These are phyloP conservation scores for Rhopalosiphum maidis DNA, from an alignment of 1,140 invertebrate genomes.

Conservation along the genomic window DNA sequence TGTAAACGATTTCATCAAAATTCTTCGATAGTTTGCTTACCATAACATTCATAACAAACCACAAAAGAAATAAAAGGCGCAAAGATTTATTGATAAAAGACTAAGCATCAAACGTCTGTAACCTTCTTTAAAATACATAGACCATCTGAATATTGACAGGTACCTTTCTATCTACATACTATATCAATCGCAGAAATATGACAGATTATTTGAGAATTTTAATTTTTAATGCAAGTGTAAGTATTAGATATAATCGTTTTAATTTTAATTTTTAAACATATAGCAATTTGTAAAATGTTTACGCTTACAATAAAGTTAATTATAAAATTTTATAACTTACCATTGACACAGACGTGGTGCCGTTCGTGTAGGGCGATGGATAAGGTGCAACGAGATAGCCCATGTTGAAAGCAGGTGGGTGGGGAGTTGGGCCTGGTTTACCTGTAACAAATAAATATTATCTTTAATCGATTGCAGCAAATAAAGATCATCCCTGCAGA, in stretches of 20 bases:
- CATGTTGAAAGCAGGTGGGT: slow-evolving; percentile 56
- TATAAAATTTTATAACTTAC: slow-evolving; percentile 13
- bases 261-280: no score
- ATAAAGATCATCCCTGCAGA: neutral
- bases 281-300: neutral
- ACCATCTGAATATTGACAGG: neutral
- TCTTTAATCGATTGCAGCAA: slow-evolving; percentile 9
- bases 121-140: neutral
- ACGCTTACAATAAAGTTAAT: neutral
- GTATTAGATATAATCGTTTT: no score
- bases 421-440: slow-evolving; percentile 56
- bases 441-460: slow-evolving; percentile 49
- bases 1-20: neutral
- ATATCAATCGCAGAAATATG: neutral
- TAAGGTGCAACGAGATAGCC: slow-evolving; percentile 55
- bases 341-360: slow-evolving; percentile 56
- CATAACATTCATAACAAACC: neutral
- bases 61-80: slow-evolving; percentile 27
- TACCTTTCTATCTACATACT: neutral
- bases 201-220: neutral
- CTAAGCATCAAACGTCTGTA: neutral
- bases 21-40: neutral
- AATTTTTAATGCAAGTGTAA: neutral
- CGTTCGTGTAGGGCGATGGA: slow-evolving; percentile 51
- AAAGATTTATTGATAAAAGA: slow-evolving; percentile 19